Conservation (phyloP, 1,140 invertebrate species). For the Manduca sexta region DNA sequence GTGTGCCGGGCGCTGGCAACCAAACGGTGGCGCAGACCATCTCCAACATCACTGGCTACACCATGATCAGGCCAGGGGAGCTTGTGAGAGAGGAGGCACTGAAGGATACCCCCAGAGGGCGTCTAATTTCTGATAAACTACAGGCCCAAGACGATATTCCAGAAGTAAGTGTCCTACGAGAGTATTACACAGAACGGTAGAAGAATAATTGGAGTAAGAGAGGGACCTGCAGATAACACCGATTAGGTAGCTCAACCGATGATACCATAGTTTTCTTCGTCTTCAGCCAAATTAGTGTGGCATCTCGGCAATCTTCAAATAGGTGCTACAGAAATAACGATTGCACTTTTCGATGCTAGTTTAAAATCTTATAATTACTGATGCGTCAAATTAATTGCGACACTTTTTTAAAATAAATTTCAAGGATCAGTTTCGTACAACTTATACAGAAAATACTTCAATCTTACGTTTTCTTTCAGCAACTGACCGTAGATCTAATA, state of each 20-base stretch:
- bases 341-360: no score
- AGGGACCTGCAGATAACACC: no score
- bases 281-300: no score
- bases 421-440: no score
- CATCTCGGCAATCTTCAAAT: no score
- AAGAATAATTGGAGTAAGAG: no score
- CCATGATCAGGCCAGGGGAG: slow-evolving; percentile 57
- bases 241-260: no score
- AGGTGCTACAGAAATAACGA: no score
- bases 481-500: slow-evolving; percentile 64
- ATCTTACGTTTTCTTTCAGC: slow-evolving; percentile 28
- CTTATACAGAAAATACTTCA: not conserved
- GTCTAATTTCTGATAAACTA: slow-evolving; percentile 57
- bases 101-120: slow-evolving; percentile 58
- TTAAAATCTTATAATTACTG: no score
- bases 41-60: slow-evolving; percentile 65
- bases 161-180: slow-evolving; percentile 33
- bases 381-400: no score
- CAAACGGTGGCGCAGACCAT: slow-evolving; percentile 67
- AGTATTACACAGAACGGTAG: not conserved
- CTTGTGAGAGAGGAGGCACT: slow-evolving; percentile 54
- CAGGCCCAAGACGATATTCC: slow-evolving; percentile 50
- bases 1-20: slow-evolving; percentile 67
- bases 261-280: no score
- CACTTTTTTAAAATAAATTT: no score